Base-by-base conservation (phyloP, 2,888 invertebrate species). In the Prenolepis imparis region DNA sequence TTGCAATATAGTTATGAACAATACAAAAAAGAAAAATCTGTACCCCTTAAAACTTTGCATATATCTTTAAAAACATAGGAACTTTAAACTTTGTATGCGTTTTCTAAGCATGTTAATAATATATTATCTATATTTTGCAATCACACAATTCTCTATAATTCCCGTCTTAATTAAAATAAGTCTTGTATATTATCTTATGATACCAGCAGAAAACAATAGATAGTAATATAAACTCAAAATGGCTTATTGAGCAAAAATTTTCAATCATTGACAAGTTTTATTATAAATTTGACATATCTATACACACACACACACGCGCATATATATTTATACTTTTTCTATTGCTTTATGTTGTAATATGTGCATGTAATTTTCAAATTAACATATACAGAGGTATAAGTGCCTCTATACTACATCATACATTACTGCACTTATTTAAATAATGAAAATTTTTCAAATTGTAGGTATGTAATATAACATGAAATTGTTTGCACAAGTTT, bases 1-100 rank as follows among this genome's bases (percentile, higher is more conserved):
- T 95, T 98, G 44, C 96, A 96, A 90, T 97, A 97, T 89, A 95
- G 95, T 89, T 93, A 95, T 85, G 93, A 90, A 72, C 87, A 91
- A 64, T 87, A 81, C 24, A 92, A 75, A 83, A 73, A 72, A 80
- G 86, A 66, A 68, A 52, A 32, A 18, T 48, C 48, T 3, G 21
- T 28, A 24, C 28, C 44, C 9, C 36, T 55, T n/a, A 55, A 64
- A 57, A 24, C 32, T 57, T 81, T 64, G n/a, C 36, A 36, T 44
- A 61, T 72, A 80, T n/a, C 78, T 0, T 44, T 59, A 8, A 24
- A 61, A 15, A 11, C 9, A 32, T 80, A 64, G 59, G 21, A 52
- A 59, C 24, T 72, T 8, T 21, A 32, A 32, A 59, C 11, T 44
- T 41, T 70, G 59, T 68, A 67, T 32, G 18, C 12, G 1, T 24